phyloP scores from a whole-genome alignment of 2,888 invertebrate genomes.

The Odontocolon sp. region DNA sequence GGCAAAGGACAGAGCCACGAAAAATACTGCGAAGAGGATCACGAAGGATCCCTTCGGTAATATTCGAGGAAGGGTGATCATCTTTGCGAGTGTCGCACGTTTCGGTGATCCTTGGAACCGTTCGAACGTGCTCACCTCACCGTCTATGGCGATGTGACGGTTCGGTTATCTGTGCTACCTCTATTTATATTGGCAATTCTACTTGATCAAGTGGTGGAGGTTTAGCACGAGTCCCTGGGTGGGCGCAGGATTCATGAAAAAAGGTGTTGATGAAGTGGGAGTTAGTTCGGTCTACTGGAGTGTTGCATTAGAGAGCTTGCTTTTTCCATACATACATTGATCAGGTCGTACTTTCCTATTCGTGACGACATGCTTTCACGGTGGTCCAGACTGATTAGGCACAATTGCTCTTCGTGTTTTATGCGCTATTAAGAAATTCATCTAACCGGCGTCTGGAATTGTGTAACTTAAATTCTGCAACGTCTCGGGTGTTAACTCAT shows the following conservation, averaged over 20 bases:
- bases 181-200: conserved; percentile 48
- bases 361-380: conserved; percentile 53
- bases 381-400: conserved; percentile 46
- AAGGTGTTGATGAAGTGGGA: conserved; percentile 29
- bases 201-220: conserved; percentile 20
- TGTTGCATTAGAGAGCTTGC: conserved; percentile 66
- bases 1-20: conserved; percentile 46
- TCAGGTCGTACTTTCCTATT: conserved; percentile 53
- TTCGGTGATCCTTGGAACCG: conserved; percentile 5
- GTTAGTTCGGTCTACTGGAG: conserved; percentile 60
- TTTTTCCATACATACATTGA: conserved; percentile 61
- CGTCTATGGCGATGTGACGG: conserved; percentile 37
- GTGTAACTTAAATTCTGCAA: conserved; percentile 46
- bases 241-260: background rate
- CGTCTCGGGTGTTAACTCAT: background rate
- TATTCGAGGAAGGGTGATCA: conserved; percentile 37
- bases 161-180: conserved; percentile 23
- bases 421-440: conserved; percentile 34
- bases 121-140: conserved; percentile 38
- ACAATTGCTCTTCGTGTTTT: conserved; percentile 12
- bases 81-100: conserved; percentile 17
- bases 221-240: conserved; percentile 15
- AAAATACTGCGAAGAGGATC: conserved; percentile 31
- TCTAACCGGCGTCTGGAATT: conserved; percentile 42
- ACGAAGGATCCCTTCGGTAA: conserved; percentile 44